Evolutionary conservation across 2,888 invertebrate genomes (phyloP).

Genomic region (Heliconius hortense): DNA sequence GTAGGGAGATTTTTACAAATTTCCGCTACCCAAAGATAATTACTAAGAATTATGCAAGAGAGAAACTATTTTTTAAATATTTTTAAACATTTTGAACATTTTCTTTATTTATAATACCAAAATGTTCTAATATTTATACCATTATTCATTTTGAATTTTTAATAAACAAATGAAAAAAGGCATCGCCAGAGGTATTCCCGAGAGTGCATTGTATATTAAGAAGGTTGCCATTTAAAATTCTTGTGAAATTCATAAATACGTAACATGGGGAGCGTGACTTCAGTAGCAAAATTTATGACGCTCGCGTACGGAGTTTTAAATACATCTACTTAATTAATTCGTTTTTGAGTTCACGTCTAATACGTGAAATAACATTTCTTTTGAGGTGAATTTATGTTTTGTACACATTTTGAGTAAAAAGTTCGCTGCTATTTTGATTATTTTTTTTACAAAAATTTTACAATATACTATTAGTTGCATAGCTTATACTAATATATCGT

Average conservation of each 20-base stretch:
- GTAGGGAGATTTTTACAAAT: no score
- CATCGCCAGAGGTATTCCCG: not conserved
- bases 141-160: no score
- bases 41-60: no score
- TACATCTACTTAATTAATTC: constrained; percentile 66
- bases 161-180: no score
- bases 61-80: no score
- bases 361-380: constrained; percentile 1
- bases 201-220: not conserved
- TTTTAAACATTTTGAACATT: no score
- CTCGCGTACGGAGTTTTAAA: constrained; percentile 63
- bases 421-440: accelerated
- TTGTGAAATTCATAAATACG: constrained; percentile 19
- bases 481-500: no score
- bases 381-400: not conserved
- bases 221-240: constrained; percentile 14
- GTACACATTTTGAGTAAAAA: not conserved
- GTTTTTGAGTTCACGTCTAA: constrained; percentile 53
- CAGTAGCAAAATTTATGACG: constrained; percentile 57
- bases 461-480: not conserved
- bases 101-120: no score
- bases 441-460: not conserved
- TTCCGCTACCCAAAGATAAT: no score
- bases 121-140: no score
- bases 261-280: constrained; percentile 51